Evolutionary conservation across 2,797 vertebrate species (phyloP).

Genomic region (Poecilia picta): DNA sequence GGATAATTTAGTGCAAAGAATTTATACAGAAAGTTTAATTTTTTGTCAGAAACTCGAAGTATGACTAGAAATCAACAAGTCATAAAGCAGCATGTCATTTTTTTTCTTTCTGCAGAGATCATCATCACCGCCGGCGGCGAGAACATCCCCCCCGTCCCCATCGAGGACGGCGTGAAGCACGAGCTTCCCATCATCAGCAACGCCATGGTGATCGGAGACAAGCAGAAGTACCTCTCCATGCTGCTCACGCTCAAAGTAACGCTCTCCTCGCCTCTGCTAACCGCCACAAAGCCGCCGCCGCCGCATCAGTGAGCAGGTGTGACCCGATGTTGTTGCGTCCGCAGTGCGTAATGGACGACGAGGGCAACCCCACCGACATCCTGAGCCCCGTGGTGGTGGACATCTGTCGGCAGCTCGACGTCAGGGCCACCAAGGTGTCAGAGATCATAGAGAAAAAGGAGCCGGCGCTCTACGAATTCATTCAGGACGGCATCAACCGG

Average conservation of each 20-base stretch:
- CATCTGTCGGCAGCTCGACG: conserved; percentile 62
- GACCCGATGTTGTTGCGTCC: conserved; percentile 3
- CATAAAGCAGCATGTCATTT: background rate
- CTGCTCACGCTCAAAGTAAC: conserved; percentile 84
- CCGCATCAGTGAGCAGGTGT: background rate
- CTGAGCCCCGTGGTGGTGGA: conserved; percentile 70
- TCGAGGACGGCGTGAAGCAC: conserved; percentile 79
- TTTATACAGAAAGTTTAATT: background rate
- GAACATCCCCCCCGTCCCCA: conserved; percentile 83
- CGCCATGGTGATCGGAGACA: conserved; percentile 84
- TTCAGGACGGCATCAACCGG: conserved; percentile 78
- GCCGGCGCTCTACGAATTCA: conserved; percentile 75
- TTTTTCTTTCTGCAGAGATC: conserved; percentile 71
- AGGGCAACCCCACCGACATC: conserved; percentile 77
- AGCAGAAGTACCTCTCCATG: conserved; percentile 84
- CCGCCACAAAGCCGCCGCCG: background rate
- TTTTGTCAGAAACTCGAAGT: background rate
- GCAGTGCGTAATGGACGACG: conserved; percentile 77
- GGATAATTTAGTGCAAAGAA: background rate
- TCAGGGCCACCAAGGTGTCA: conserved; percentile 70
- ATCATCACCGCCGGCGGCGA: conserved; percentile 86
- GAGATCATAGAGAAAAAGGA: conserved; percentile 77
- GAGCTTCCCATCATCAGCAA: conserved; percentile 82
- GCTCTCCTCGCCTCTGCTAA: background rate
- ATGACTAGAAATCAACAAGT: background rate